phyloP scores from a whole-genome alignment of 2,888 invertebrate genomes.

The Lepeophtheirus nordmannii region DNA sequence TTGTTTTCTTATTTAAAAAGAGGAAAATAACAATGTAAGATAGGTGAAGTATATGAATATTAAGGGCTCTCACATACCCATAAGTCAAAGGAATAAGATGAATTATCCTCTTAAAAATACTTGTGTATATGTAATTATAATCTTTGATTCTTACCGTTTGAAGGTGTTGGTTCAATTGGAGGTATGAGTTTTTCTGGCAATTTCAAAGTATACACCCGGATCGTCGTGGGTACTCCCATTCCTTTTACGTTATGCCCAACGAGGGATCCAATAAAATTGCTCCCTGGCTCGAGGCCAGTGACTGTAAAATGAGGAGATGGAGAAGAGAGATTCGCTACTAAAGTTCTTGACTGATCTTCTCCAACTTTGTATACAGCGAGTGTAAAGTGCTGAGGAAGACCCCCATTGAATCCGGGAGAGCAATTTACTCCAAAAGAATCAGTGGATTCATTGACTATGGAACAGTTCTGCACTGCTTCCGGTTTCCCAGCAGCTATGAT shows the following conservation, averaged over 20 bases:
- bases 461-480: constrained; percentile 23
- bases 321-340: constrained; percentile 20
- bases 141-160: background rate
- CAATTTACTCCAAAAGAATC: constrained; percentile 21
- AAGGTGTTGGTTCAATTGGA: background rate
- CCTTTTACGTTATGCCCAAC: constrained; percentile 17
- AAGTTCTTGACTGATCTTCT: background rate
- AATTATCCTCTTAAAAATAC: too few species aligned
- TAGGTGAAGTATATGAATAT: too few species aligned
- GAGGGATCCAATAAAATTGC: constrained; percentile 3
- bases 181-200: constrained; percentile 20
- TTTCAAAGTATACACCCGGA: constrained; percentile 16
- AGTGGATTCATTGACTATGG: constrained; percentile 17
- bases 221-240: constrained; percentile 18
- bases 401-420: constrained; percentile 22
- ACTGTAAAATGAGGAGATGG: constrained; percentile 11
- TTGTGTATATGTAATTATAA: too few species aligned
- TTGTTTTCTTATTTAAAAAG: too few species aligned
- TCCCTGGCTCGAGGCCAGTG: constrained; percentile 8
- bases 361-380: constrained; percentile 13
- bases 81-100: too few species aligned
- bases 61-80: too few species aligned
- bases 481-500: constrained; percentile 70
- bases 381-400: constrained; percentile 23
- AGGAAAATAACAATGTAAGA: too few species aligned